phyloP scores from a whole-genome alignment of 2,113 vertebrate genomes.

The Ptychochromis oligacanthus region DNA sequence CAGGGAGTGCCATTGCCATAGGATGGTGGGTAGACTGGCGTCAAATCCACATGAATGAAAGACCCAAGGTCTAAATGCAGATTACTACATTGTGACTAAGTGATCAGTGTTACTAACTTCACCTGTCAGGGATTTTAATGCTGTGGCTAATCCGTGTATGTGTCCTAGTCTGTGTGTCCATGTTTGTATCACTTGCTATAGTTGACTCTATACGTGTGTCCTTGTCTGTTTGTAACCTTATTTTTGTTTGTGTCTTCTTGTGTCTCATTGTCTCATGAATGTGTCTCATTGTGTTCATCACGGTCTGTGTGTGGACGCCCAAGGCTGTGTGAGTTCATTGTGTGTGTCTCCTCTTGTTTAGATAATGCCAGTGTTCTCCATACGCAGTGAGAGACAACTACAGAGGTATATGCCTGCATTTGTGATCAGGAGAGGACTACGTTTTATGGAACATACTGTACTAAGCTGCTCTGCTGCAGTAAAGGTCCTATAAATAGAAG shows the following conservation, averaged over 20 bases:
- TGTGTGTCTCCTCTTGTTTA: not conserved
- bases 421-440: slow-evolving; percentile 58
- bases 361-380: slow-evolving; percentile 20
- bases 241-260: slow-evolving; percentile 12
- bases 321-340: not conserved
- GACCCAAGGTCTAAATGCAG: not conserved
- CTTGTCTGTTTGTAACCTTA: not conserved
- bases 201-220: not conserved
- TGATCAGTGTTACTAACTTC: not conserved
- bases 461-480: slow-evolving; percentile 60
- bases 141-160: not conserved
- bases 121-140: not conserved
- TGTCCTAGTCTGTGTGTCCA: rapidly evolving
- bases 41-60: not conserved
- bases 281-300: slow-evolving; percentile 7
- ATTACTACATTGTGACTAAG: not conserved
- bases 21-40: not conserved
- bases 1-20: not conserved
- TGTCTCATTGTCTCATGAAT: slow-evolving; percentile 6
- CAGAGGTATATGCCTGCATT: slow-evolving; percentile 44
- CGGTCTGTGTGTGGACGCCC: not conserved
- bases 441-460: slow-evolving; percentile 73
- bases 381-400: slow-evolving; percentile 22
- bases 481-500: slow-evolving; percentile 76
- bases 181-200: not conserved